Percentiles rank a stretch among this genome's conserved stretches.
These are phyloP conservation scores for Idaea aversata DNA, from an alignment of 2,888 invertebrate species.

Conservation along the genomic window DNA sequence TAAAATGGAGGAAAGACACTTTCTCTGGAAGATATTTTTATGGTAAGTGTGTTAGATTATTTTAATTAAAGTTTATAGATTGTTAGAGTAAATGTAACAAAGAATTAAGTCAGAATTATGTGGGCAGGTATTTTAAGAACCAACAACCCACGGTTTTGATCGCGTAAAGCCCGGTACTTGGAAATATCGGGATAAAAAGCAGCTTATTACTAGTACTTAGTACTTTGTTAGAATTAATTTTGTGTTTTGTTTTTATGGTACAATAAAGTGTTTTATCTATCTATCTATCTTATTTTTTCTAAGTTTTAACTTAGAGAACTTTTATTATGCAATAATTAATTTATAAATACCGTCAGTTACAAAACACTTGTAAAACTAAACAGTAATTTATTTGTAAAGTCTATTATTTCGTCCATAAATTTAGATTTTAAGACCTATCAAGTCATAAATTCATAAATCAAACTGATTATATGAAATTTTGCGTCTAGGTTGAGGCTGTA, in stretches of 20 bases:
- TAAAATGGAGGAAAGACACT: constrained; percentile 57
- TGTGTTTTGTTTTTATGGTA: too few species aligned
- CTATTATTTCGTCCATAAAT: not conserved
- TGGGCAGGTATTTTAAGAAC: not conserved
- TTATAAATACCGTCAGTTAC: too few species aligned
- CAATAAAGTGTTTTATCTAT: too few species aligned
- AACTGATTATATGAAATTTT: not conserved
- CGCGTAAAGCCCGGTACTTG: too few species aligned
- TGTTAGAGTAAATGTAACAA: not conserved
- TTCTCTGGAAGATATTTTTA: constrained; percentile 46
- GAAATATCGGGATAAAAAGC: too few species aligned
- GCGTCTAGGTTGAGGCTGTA: constrained; percentile 21
- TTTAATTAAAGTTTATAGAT: constrained; percentile 9
- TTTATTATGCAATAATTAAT: too few species aligned
- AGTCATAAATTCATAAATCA: not conserved
- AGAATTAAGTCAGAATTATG: not conserved
- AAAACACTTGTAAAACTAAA: not conserved
- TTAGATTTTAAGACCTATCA: not conserved
- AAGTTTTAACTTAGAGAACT: too few species aligned
- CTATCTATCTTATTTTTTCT: too few species aligned
- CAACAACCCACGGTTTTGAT: not conserved
- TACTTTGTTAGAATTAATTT: too few species aligned
- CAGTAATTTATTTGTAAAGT: not conserved
- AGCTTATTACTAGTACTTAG: too few species aligned
- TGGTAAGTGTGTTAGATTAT: constrained; percentile 47